phyloP scores from a whole-genome alignment of 2,888 invertebrate species.

The Hypolimnas misippus region DNA sequence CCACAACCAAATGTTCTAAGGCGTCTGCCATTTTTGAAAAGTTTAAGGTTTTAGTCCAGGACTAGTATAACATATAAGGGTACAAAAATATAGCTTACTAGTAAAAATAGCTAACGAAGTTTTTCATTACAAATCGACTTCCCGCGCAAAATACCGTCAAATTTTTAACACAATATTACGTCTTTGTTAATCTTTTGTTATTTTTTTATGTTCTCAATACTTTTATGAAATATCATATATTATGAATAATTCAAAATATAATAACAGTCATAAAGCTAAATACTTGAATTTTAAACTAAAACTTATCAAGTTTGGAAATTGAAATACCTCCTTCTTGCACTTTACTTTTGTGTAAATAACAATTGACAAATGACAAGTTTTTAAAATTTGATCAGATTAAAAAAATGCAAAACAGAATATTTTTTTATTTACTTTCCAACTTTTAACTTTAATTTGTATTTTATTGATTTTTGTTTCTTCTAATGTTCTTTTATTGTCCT shows the following conservation, averaged over 20 bases:
- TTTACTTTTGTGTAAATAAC: neutral
- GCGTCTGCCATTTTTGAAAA: constrained; percentile 72
- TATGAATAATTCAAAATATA: neutral
- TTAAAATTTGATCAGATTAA: neutral
- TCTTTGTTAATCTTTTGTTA: neutral
- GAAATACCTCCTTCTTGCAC: neutral
- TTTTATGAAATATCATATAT: neutral
- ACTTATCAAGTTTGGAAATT: neutral
- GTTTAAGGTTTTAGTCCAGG: neutral
- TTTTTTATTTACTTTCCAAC: neutral
- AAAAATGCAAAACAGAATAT: neutral
- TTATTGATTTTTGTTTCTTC: no score
- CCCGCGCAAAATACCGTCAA: constrained; percentile 55
- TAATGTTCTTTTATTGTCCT: no score
- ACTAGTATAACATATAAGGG: neutral
- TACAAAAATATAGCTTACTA: constrained; percentile 6
- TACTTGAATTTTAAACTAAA: neutral
- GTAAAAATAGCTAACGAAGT: constrained; percentile 32
- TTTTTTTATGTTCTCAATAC: neutral
- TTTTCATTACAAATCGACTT: constrained; percentile 48
- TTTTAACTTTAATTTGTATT: neutral
- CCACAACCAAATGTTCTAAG: constrained; percentile 78
- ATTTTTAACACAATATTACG: constrained; percentile 11
- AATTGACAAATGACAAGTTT: constrained; percentile 10
- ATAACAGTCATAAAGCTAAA: neutral